Conservation (phyloP, 2,888 invertebrate species). For the Phalera bucephala region DNA sequence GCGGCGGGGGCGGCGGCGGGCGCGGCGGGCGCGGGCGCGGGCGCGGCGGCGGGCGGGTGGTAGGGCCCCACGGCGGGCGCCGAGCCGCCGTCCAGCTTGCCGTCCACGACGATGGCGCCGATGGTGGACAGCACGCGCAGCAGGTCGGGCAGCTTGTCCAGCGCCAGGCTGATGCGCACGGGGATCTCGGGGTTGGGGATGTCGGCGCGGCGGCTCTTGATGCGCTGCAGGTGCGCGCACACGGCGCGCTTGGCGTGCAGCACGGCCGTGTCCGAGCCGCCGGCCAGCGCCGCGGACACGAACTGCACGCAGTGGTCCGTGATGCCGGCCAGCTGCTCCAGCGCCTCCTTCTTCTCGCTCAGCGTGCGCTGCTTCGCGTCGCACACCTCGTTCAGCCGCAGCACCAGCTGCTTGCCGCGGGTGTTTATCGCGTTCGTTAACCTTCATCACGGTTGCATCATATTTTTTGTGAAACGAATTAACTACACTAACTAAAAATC, state of each 20-base stretch:
- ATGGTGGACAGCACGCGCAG: constrained; percentile 90
- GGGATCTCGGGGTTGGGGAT: constrained; percentile 95
- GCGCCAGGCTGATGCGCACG: constrained; percentile 90
- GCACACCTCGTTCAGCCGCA: constrained; percentile 90
- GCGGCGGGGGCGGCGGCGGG: constrained; percentile 44
- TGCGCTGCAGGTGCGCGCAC: constrained; percentile 87
- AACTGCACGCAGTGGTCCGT: constrained; percentile 95
- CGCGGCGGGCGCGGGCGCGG: constrained; percentile 44
- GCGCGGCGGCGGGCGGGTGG: constrained; percentile 46
- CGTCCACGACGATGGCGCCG: constrained; percentile 92
- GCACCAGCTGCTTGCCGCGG: constrained; percentile 91
- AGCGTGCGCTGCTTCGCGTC: constrained; percentile 88
- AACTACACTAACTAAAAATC: too few relatives aligned
- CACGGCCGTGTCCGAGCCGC: constrained; percentile 92
- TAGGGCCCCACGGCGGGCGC: constrained; percentile 51
- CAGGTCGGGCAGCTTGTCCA: constrained; percentile 92
- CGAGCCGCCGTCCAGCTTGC: constrained; percentile 85
- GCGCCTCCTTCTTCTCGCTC: constrained; percentile 91
- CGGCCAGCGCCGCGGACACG: constrained; percentile 89
- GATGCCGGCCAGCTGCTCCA: constrained; percentile 91
- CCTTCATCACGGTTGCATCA: too few relatives aligned
- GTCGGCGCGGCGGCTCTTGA: constrained; percentile 92
- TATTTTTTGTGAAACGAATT: too few relatives aligned
- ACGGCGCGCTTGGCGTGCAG: constrained; percentile 91
- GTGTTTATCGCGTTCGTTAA: constrained; percentile 92